phyloP scores from a whole-genome alignment of 2,888 invertebrate species.

The Mimachlamys varia region DNA sequence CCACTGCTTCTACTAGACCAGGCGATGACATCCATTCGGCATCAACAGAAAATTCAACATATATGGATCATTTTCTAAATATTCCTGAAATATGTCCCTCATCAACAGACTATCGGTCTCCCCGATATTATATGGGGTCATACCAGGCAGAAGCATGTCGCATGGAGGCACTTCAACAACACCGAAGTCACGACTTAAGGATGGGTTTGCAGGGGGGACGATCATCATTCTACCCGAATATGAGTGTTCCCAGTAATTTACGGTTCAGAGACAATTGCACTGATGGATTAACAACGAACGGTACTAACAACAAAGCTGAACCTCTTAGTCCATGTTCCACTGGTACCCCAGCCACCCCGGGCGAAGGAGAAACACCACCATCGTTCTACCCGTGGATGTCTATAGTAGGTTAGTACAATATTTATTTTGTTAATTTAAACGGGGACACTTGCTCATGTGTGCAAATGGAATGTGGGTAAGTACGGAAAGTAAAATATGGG shows the following conservation, averaged over 20 bases:
- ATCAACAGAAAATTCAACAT: conserved; percentile 68
- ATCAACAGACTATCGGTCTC: conserved; percentile 71
- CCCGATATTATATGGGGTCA: conserved; percentile 74
- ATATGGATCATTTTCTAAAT: conserved; percentile 78
- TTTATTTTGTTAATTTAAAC: background rate
- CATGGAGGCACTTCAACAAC: conserved; percentile 76
- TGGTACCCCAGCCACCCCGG: conserved; percentile 59
- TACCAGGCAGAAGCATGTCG: conserved; percentile 74
- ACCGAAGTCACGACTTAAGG: conserved; percentile 72
- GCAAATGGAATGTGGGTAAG: background rate
- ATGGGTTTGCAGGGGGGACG: conserved; percentile 73
- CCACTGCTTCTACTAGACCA: conserved; percentile 63
- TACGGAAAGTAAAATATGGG: background rate
- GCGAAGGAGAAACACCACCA: conserved; percentile 67
- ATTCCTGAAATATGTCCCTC: conserved; percentile 77
- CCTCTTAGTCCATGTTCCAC: conserved; percentile 73
- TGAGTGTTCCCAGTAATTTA: conserved; percentile 73
- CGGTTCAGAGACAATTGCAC: conserved; percentile 71
- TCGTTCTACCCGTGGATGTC: conserved; percentile 79
- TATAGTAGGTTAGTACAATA: conserved; percentile 73
- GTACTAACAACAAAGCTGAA: conserved; percentile 60
- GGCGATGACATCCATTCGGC: conserved; percentile 66
- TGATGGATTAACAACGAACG: conserved; percentile 64
- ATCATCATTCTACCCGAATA: conserved; percentile 75
- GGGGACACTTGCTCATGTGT: background rate